Evolutionary conservation across 1,140 invertebrate species (phyloP), one percentile per base, ranked within the genome.

Genomic region (Eumeta japonica): DNA sequence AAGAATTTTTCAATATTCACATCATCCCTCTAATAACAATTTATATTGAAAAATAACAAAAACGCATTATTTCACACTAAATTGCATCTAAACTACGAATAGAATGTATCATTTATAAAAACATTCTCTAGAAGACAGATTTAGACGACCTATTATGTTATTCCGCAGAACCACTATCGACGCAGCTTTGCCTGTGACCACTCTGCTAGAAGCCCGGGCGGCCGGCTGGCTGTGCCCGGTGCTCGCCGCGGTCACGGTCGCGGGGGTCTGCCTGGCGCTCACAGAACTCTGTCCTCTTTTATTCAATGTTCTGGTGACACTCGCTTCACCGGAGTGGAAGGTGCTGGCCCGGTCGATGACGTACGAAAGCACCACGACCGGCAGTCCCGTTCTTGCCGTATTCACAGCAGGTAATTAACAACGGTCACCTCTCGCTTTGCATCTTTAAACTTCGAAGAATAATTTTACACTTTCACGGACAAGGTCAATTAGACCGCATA

Each of bases 341-440:
- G 77, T 84, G 2, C 59, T 85, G 13, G 79, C 81, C 7, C 74
- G 80, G 30, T 81, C 81, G 17, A 78, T 85, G 50, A 79, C 81
- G 12, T 84, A 83, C 47, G 79, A 83, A 49, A 84, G 80, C 48
- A 60, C 76, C 0, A 76, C 80, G 11, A 85, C 82, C 40, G 83
- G 83, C 10, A 84, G 81, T 53, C 83, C 83, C 1, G 80, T 84
- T 1, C 53, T 84, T 35, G 83, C 83, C 10, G 81, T 85, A 9
- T 84, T 84, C 50, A 81, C 81, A 33, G 81, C 76, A 41, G 83
- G 81, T 79, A 52, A 50, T 43, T 44, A 19, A 30, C 14, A 12
- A 20, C 14, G 10, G 10, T 34, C 20, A 19, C 10, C 10, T 9
- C 16, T 13, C 10, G n/a, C 37, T 12, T 16, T 11, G 9, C 12